Percentiles rank a stretch among this genome's conserved stretches.
Conservation (phyloP, 2,797 vertebrate genomes). For the Nothura maculosa region DNA sequence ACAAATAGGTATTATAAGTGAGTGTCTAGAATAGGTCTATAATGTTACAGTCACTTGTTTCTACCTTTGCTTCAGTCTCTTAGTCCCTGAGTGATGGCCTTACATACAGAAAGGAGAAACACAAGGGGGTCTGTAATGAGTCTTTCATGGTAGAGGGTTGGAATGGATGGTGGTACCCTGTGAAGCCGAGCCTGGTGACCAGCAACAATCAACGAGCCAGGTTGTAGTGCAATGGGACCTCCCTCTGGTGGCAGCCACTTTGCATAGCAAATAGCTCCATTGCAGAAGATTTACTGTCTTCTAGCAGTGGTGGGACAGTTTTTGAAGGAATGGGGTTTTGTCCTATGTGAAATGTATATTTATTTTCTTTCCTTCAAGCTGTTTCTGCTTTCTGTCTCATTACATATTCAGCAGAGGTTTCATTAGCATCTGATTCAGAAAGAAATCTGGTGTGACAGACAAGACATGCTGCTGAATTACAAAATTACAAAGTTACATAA, state of each 20-base stretch:
- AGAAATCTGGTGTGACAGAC: background rate
- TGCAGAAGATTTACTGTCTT: background rate
- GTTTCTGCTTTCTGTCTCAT: background rate
- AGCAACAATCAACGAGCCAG: accelerated
- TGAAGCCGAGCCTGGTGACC: background rate
- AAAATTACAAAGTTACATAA: background rate
- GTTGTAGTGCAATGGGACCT: background rate
- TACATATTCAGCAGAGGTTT: background rate
- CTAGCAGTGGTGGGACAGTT: accelerated
- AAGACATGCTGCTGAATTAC: background rate
- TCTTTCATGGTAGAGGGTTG: accelerated
- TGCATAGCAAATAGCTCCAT: background rate
- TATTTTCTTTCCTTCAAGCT: background rate
- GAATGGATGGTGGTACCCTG: background rate
- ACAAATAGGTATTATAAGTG: background rate
- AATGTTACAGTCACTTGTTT: background rate
- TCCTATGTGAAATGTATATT: accelerated
- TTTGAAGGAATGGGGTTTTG: background rate
- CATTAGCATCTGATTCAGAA: background rate
- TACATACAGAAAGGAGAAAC: background rate
- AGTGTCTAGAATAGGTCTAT: background rate
- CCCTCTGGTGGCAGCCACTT: slow-evolving; percentile 43
- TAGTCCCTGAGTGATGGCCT: accelerated
- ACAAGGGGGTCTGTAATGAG: accelerated
- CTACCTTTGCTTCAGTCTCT: background rate